A percentile compares a stretch with the other conserved stretches of the same genome.
Evolutionary conservation across 2,888 invertebrate genomes (phyloP).

Genomic region (Eudasyphora cyanicolor): DNA sequence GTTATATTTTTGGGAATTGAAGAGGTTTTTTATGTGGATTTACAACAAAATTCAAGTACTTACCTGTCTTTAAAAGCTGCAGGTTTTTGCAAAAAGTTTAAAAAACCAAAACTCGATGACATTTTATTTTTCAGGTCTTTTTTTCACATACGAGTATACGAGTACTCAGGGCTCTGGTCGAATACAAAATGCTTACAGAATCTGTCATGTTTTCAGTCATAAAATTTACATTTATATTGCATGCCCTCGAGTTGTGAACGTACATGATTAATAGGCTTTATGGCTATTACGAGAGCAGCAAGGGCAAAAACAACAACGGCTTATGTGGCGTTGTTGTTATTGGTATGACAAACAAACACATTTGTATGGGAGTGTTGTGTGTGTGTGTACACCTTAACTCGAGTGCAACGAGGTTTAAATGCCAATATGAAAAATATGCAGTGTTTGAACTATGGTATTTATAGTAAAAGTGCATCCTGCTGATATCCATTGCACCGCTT

Average conservation of each 20-base stretch:
- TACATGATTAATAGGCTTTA: conserved; percentile 65
- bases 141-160: too few species aligned
- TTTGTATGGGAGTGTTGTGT: conserved; percentile 4
- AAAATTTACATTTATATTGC: conserved; percentile 65
- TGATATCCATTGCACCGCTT: background rate
- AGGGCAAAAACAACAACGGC: conserved; percentile 14
- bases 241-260: conserved; percentile 59
- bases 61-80: background rate
- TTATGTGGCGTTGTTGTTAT: too few species aligned
- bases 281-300: conserved; percentile 47
- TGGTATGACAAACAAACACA: conserved; percentile 2
- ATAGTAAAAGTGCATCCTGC: conserved; percentile 36
- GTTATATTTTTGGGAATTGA: too few species aligned
- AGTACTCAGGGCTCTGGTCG: conserved; percentile 6
- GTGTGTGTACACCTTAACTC: conserved; percentile 21
- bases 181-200: conserved; percentile 58
- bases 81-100: too few species aligned
- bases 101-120: background rate
- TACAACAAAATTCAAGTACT: background rate
- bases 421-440: conserved; percentile 16
- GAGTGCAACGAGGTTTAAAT: conserved; percentile 25
- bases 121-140: conserved; percentile 3
- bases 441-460: conserved; percentile 45
- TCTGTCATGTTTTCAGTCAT: conserved; percentile 61
- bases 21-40: too few species aligned